A percentile compares a stretch with the other conserved stretches of the same genome.
Conservation (phyloP, 2,113 vertebrate species). For the Equus przewalskii region DNA sequence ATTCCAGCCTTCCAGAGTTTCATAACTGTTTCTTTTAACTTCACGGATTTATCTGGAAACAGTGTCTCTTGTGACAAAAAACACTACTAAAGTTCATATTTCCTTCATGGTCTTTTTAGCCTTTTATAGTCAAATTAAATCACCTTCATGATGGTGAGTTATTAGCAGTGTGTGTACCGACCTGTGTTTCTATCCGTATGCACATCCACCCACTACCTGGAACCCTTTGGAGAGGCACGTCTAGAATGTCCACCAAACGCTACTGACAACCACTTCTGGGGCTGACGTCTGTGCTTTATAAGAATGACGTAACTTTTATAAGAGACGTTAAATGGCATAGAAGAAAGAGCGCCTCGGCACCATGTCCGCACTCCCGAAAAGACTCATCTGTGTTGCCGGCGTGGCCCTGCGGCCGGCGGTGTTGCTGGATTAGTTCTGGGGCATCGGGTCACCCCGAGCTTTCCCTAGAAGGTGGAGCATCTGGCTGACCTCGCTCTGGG, state of each 20-base stretch:
- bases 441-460: not conserved
- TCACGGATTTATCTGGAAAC: not conserved
- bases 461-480: not conserved
- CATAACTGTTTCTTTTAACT: not conserved
- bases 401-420: not conserved
- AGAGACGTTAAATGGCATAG: rapidly evolving
- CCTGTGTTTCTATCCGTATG: rapidly evolving
- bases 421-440: not conserved
- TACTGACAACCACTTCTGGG: rapidly evolving
- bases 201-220: not conserved
- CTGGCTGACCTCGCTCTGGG: not conserved
- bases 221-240: rapidly evolving
- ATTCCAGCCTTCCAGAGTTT: not conserved
- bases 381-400: not conserved
- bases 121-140: not conserved
- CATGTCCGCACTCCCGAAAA: not conserved
- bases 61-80: not conserved
- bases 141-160: not conserved
- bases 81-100: not conserved
- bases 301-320: not conserved
- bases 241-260: not conserved
- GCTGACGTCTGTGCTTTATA: not conserved
- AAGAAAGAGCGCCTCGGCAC: too few species aligned
- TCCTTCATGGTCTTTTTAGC: not conserved
- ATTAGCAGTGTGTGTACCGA: rapidly evolving